Evolutionary conservation across 1,140 invertebrate genomes (phyloP).

Genomic region (Cyrtorhinus lividipennis): DNA sequence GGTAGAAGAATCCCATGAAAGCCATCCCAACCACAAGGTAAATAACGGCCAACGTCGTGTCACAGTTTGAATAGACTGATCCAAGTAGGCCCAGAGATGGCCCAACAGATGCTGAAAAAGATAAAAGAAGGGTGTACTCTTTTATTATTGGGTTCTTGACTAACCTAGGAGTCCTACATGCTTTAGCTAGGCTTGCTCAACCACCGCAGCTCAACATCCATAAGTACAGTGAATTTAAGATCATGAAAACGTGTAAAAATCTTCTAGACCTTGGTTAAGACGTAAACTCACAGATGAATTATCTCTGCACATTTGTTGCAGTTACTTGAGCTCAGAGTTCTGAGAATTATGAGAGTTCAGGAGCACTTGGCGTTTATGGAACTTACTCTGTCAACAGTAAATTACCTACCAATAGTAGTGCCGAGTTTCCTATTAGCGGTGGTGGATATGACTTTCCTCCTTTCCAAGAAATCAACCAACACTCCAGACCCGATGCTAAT

Average conservation of each 20-base stretch:
- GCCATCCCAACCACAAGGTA: conserved; percentile 48
- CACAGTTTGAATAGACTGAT: conserved; percentile 62
- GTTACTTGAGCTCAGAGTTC: not conserved
- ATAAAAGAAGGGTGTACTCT: too few relatives aligned
- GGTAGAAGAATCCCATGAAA: conserved; percentile 48
- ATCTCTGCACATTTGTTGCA: too few relatives aligned
- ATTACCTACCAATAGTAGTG: conserved; percentile 26
- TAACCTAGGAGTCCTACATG: not conserved
- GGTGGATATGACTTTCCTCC: conserved; percentile 23
- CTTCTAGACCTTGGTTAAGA: too few relatives aligned
- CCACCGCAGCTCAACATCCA: not conserved
- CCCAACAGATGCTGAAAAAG: conserved; percentile 47
- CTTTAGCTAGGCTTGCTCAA: not conserved
- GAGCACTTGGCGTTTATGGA: not conserved
- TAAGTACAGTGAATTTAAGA: not conserved
- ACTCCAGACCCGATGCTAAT: conserved; percentile 44
- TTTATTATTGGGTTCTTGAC: not conserved
- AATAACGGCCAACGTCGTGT: conserved; percentile 42
- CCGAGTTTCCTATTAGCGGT: conserved; percentile 27
- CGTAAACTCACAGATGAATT: too few relatives aligned
- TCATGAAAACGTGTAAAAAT: too few relatives aligned
- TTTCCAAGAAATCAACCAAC: conserved; percentile 26
- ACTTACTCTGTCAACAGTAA: not conserved
- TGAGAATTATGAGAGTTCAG: not conserved
- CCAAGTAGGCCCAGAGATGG: conserved; percentile 61